Evolutionary conservation across 2,113 vertebrate genomes (phyloP), one percentile per base, ranked within the genome.

Genomic region (Vanacampus margaritifer): DNA sequence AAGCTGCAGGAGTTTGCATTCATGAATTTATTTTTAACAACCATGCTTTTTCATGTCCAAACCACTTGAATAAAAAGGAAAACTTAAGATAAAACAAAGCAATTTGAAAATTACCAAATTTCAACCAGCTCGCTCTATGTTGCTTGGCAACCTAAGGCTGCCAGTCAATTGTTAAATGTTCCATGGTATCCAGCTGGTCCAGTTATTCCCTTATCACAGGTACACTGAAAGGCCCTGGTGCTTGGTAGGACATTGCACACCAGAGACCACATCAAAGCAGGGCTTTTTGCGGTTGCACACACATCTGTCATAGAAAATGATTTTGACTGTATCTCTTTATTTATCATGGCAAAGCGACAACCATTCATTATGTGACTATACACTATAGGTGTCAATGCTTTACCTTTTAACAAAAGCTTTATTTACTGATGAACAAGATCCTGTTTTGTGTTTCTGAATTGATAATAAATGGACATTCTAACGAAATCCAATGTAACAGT

Each of bases 121-220:
- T 79, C 83, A 80, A 79, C 79, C 84, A 89, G 89, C 90, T 90
- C 86, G 87, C 79, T 88, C 78, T 77, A 46, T 14, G 78, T 96
- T 96, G 92, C 95, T 86, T 92, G 86, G 95, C 91, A 94, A 95
- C 95, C 84, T 79, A 76, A 75, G 64, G 74, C 67, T 80, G 78
- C 87, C 73, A 79, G 89, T 86, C 79, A 82, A 69, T 80, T 82
- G 81, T 81, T 79, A 72, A 84, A 63, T 66, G 68, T 73, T 75
- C 37, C 63, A 64, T 35, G 23, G 72, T 75, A 71, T 84, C 82
- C 79, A 86, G 72, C 74, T 91, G 84, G 80, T 84, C 73, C 50
- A 67, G 74, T 81, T 88, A 82, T 82, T 74, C 86, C 86, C 89
- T 93, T 93, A 91, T 94, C 83, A 79, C 87, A 93, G 87, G 89